Percentiles rank a stretch among this genome's conserved stretches.
Conservation (phyloP, 2,113 vertebrate species). For the Ceyx cyanopectus region DNA sequence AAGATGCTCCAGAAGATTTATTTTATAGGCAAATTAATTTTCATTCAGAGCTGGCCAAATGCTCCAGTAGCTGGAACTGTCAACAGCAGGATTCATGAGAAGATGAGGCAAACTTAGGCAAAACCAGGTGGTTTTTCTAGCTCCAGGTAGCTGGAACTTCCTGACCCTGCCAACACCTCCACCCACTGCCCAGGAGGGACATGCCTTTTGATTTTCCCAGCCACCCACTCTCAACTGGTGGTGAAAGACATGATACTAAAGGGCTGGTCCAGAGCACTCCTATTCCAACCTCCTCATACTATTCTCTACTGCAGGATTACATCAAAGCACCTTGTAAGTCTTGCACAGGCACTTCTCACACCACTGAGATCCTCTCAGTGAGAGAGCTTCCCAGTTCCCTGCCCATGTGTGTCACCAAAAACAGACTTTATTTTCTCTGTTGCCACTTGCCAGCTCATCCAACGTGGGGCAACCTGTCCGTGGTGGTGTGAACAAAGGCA, state of each 20-base stretch:
- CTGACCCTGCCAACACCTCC: neutral
- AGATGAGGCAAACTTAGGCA: neutral
- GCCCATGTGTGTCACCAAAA: neutral
- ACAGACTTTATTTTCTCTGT: neutral
- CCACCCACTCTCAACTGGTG: neutral
- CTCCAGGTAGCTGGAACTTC: neutral
- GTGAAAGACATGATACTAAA: rapidly evolving
- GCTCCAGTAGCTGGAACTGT: neutral
- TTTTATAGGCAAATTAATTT: neutral
- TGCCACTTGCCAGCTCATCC: neutral
- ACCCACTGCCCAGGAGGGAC: neutral
- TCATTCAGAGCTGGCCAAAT: neutral
- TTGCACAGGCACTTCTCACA: neutral
- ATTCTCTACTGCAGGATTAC: neutral
- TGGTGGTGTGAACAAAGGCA: neutral
- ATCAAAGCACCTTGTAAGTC: neutral
- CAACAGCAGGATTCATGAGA: neutral
- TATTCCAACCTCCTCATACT: neutral
- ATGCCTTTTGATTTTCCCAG: neutral
- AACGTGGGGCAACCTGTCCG: neutral
- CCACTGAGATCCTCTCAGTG: neutral
- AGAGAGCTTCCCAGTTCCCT: neutral
- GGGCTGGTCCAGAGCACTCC: neutral
- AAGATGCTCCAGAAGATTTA: neutral
- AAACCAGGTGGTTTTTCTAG: neutral